Evolutionary conservation across 2,888 invertebrate genomes (phyloP).

Genomic region (Salticus scenicus): DNA sequence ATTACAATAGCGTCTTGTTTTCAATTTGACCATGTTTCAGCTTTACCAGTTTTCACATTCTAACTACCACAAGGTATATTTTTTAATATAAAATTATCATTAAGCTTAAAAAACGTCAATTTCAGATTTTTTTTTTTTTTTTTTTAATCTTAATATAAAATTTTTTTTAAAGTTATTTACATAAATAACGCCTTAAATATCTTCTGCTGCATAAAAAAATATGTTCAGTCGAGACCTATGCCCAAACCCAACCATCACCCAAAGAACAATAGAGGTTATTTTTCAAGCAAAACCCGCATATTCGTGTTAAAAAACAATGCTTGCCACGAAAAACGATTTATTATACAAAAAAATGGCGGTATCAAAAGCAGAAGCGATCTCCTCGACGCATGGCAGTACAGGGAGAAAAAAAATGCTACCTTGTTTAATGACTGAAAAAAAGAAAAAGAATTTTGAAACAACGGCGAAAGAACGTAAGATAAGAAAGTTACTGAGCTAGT

Average conservation of each 20-base stretch:
- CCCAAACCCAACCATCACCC: no score
- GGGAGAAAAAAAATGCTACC: conserved; percentile 46
- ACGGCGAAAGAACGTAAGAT: conserved; percentile 43
- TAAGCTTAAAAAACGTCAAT: no score
- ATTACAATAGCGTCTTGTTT: no score
- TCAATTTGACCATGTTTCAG: no score
- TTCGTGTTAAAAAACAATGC: conserved; percentile 51
- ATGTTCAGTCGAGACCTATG: background rate
- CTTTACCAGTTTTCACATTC: no score
- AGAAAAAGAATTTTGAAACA: conserved; percentile 38
- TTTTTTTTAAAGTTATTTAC: no score
- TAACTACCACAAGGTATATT: no score
- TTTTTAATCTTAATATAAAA: no score
- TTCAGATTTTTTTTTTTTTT: no score
- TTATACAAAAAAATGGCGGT: conserved; percentile 48
- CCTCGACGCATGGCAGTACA: conserved; percentile 18
- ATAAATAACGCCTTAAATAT: no score
- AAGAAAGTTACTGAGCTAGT: conserved; percentile 41
- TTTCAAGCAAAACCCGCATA: conserved; percentile 49
- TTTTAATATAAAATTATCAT: no score
- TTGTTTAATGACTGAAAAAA: conserved; percentile 59
- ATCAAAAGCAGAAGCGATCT: conserved; percentile 61
- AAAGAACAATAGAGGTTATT: conserved; percentile 47
- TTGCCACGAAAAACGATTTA: conserved; percentile 54
- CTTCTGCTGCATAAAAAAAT: background rate